Evolutionary conservation across 2,797 vertebrate genomes (phyloP), one percentile per base, ranked within the genome.

Genomic region (Furcifer pardalis): DNA sequence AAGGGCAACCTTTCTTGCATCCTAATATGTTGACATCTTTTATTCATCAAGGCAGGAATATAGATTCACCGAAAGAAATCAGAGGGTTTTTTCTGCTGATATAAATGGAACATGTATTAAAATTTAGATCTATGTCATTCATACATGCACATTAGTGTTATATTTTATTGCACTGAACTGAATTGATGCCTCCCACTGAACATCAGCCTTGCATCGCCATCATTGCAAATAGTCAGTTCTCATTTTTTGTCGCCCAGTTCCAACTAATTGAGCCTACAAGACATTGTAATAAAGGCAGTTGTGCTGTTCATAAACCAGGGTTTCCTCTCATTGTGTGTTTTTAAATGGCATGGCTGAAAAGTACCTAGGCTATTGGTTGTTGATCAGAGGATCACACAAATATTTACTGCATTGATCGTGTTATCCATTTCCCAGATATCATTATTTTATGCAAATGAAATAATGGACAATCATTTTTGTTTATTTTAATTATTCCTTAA

Each of bases 381-480:
- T 82, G 72, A 88, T 35, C 52, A 65, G 40, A 90, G 30, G 30
- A 84, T 60, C 76, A 82, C 79, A 79, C 27, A 87, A 83, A 84
- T 86, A 83, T 83, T 83, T 72, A 4, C 0, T 77, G 0, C 82
- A 75, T 88, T 84, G 77, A 79, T 74, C 49, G 15, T 62, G 74
- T 19, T 72, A n/a, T 59, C 71, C 12, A 66, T 32, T 79, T 88
- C 56, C 35, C 77, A 81, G 52, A 2, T 27, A 25, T 25, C 68
- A 87, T 87, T 35, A 1, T 87, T 91, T 91, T 66, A 74, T 23
- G 40, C 42, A 73, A 85, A n/a, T n/a, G n/a, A n/a, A n/a, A n/a
- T n/a, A n/a, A n/a, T n/a, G 78, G 63, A 87, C 76, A 75, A 82
- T 25, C 77, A 78, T 32, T 19, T 79, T 7, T 69, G 21, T 63